A percentile compares a stretch with the other conserved stretches of the same genome.
phyloP scores from a whole-genome alignment of 1,140 invertebrate species.

The Aphaenogaster ashmeadi region DNA sequence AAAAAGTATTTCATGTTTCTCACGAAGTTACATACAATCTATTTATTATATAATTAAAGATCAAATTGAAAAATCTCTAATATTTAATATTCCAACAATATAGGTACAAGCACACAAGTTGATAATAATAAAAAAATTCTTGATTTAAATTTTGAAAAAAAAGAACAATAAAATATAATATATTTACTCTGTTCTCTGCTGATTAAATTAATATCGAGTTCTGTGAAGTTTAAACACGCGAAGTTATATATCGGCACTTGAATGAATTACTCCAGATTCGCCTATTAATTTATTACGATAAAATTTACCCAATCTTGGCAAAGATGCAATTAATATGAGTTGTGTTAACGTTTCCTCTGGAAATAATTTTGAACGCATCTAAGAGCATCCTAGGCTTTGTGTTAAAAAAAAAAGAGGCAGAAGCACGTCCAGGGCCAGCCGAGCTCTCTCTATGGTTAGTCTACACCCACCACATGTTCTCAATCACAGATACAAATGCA shows the following conservation, averaged over 20 bases:
- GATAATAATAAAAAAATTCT: conserved; percentile 5
- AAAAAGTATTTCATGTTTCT: background rate
- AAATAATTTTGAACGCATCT: conserved; percentile 76
- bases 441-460: conserved; percentile 66
- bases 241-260: background rate
- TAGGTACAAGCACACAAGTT: background rate
- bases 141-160: background rate
- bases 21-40: background rate
- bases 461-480: conserved; percentile 62
- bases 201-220: conserved; percentile 12
- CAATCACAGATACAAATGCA: conserved; percentile 62
- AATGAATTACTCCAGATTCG: background rate
- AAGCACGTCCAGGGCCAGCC: conserved; percentile 69
- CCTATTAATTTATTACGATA: background rate
- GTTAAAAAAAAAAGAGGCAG: conserved; percentile 65
- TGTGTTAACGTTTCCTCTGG: conserved; percentile 63
- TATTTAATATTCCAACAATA: conserved; percentile 17
- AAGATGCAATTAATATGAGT: conserved; percentile 46
- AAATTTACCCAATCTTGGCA: conserved; percentile 55
- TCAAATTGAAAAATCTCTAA: background rate
- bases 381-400: conserved; percentile 85
- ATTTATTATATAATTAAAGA: background rate
- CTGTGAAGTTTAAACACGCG: background rate
- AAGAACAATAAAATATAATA: background rate
- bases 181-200: background rate